Conservation (phyloP, 2,113 vertebrate species). For the Zosterops borbonicus region DNA sequence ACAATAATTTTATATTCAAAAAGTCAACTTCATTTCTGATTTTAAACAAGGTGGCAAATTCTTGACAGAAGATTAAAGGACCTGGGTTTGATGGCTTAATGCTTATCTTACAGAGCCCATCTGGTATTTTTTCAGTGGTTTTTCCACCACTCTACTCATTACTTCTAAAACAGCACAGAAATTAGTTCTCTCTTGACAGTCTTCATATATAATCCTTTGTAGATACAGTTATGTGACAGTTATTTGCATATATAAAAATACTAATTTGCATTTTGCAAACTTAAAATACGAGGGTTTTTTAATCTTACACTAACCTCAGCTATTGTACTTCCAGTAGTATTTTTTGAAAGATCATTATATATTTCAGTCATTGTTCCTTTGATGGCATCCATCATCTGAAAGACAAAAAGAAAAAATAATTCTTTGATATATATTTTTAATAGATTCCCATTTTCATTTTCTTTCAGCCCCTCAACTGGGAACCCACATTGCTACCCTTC, state of each 20-base stretch:
- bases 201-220: not conserved
- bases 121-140: not conserved
- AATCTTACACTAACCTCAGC: constrained; percentile 83
- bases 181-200: not conserved
- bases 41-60: not conserved
- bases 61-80: not conserved
- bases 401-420: not conserved
- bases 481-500: not conserved
- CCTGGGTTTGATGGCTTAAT: not conserved
- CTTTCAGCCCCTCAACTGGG: not conserved
- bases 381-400: constrained; percentile 97
- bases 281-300: not conserved
- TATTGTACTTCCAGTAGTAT: constrained; percentile 94
- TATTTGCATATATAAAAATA: not conserved
- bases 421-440: not conserved
- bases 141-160: not conserved
- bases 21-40: not conserved
- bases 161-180: not conserved
- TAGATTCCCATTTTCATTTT: not conserved
- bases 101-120: not conserved
- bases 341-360: constrained; percentile 96
- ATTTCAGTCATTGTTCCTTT: constrained; percentile 99
- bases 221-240: not conserved
- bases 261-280: not conserved
- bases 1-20: not conserved